Conservation (phyloP, 1,140 invertebrate genomes). For the Latrodectus geometricus region DNA sequence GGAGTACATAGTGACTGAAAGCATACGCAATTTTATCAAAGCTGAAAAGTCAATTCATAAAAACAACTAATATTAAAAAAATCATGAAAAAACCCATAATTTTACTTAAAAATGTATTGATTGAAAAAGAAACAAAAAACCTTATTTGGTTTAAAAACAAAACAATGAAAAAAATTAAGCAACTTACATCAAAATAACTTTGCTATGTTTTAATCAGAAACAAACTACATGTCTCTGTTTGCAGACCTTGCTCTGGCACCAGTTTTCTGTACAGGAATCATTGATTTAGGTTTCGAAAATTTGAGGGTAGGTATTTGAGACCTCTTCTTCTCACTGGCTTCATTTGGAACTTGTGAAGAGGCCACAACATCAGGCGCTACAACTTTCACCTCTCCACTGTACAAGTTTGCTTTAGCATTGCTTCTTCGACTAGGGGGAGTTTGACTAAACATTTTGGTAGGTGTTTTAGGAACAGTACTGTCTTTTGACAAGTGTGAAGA, state of each 20-base stretch:
- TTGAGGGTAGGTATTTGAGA: slow-evolving; percentile 53
- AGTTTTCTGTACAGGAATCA: slow-evolving; percentile 53
- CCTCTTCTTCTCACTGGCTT: slow-evolving; percentile 30
- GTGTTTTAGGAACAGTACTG: slow-evolving; percentile 41
- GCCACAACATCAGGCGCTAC: background rate
- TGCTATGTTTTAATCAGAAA: slow-evolving; percentile 30
- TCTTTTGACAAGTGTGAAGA: slow-evolving; percentile 11
- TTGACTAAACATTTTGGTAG: slow-evolving; percentile 21
- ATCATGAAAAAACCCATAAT: no score
- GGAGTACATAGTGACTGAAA: no score
- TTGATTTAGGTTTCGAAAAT: slow-evolving; percentile 44
- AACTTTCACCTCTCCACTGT: background rate
- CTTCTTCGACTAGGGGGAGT: background rate
- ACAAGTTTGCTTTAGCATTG: background rate
- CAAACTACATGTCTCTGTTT: slow-evolving; percentile 48
- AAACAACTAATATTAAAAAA: no score
- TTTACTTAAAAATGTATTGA: no score
- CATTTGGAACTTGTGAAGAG: slow-evolving; percentile 6
- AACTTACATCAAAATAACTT: slow-evolving; percentile 2
- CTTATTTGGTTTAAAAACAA: background rate
- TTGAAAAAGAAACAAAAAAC: background rate
- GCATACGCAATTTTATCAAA: no score
- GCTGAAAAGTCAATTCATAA: no score
- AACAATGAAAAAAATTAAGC: background rate
- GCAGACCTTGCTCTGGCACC: slow-evolving; percentile 38